Conservation (phyloP, 2,888 invertebrate species). For the Torymus aiolomorphi region DNA sequence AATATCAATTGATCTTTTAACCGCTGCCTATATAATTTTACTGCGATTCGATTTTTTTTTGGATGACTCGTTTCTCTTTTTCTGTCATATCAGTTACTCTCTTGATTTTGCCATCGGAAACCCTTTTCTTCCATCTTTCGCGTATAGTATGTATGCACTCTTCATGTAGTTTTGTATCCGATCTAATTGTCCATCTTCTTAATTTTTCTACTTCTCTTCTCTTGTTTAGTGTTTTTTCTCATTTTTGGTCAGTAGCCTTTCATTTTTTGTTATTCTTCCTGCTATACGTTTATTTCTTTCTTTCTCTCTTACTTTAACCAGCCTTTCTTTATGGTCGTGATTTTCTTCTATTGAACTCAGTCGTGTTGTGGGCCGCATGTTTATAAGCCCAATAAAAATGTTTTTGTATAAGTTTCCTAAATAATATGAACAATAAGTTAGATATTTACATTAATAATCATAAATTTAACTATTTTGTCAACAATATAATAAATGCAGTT, state of each 20-base stretch:
- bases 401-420: too few species aligned
- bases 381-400: too few species aligned
- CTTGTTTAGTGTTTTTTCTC: background rate
- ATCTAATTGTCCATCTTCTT: slow-evolving; percentile 3
- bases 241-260: background rate
- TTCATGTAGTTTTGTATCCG: slow-evolving; percentile 1
- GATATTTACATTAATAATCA: background rate
- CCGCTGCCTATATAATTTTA: background rate
- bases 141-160: background rate
- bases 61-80: background rate
- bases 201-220: background rate
- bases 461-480: too few species aligned
- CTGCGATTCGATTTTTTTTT: background rate
- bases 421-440: background rate
- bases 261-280: background rate
- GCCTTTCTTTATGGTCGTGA: background rate
- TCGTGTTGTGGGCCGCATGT: background rate
- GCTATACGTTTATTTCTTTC: background rate
- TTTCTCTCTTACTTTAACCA: background rate
- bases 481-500: background rate
- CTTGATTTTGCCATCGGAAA: background rate
- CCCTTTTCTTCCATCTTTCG: slow-evolving; percentile 6
- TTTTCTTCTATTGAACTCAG: background rate
- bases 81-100: slow-evolving; percentile 2
- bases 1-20: background rate